These are phyloP conservation scores for Creontiades dilutus DNA, from an alignment of 2,888 invertebrate genomes.

Conservation along the genomic window DNA sequence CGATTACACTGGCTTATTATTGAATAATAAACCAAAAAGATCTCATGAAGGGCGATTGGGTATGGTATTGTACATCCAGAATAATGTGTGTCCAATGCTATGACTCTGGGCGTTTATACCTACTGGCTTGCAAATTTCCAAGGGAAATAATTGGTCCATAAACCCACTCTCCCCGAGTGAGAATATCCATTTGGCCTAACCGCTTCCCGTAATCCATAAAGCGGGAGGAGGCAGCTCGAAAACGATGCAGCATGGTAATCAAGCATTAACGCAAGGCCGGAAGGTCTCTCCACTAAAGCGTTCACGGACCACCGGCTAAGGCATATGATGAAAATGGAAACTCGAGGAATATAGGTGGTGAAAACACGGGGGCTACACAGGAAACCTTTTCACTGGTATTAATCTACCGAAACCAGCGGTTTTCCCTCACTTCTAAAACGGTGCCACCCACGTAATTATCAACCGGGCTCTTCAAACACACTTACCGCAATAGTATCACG, in stretches of 20 bases:
- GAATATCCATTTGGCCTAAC: neutral
- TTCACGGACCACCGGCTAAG: constrained; percentile 23
- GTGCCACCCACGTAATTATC: neutral
- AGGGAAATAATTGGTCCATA: neutral
- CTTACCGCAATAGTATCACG: neutral
- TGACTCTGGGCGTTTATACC: no score
- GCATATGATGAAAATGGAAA: constrained; percentile 30
- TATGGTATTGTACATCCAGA: no score
- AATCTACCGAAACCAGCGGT: constrained; percentile 27
- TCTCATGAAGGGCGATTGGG: no score
- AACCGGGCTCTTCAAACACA: neutral
- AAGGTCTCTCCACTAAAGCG: neutral
- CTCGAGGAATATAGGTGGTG: constrained; percentile 36
- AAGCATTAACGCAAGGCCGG: constrained; percentile 35
- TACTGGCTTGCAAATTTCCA: neutral
- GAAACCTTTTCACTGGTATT: constrained; percentile 37
- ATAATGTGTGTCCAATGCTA: no score
- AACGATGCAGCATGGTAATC: constrained; percentile 32
- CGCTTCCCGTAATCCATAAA: neutral
- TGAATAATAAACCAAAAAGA: no score
- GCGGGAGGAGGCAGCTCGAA: constrained; percentile 4
- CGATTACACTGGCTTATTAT: no score
- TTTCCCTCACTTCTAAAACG: neutral
- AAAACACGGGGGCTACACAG: neutral
- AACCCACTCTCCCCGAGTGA: constrained; percentile 1